These are phyloP conservation scores for Harpagoxenus sublaevis DNA, from an alignment of 2,888 invertebrate genomes.

Conservation along the genomic window DNA sequence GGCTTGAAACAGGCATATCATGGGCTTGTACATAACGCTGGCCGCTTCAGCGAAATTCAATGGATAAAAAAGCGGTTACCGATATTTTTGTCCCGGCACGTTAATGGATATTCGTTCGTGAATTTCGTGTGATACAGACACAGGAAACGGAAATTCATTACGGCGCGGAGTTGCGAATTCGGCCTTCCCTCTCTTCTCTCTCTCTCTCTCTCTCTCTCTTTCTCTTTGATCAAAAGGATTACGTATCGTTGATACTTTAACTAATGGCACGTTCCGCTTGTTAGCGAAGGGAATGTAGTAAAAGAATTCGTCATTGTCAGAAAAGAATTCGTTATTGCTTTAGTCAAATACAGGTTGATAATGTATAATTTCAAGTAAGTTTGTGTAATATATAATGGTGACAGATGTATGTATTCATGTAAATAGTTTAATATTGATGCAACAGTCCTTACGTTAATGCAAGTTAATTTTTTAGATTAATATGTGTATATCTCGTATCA, in stretches of 20 bases:
- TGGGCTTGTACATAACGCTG: not conserved
- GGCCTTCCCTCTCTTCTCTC: not conserved
- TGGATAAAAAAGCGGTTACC: slow-evolving; percentile 45
- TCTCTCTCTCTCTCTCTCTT: not conserved
- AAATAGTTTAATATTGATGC: not conserved
- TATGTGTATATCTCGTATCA: slow-evolving; percentile 2
- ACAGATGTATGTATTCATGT: not conserved
- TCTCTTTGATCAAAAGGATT: slow-evolving; percentile 13
- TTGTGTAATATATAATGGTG: not conserved
- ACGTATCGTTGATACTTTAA: slow-evolving; percentile 6
- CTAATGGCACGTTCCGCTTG: slow-evolving; percentile 24
- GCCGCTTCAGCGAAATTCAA: not conserved
- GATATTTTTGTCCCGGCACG: slow-evolving; percentile 22
- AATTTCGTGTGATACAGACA: slow-evolving; percentile 5
- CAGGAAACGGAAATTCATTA: slow-evolving; percentile 15
- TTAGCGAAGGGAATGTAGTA: not conserved
- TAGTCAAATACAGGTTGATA: not conserved
- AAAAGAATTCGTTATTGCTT: not conserved
- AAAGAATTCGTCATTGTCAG: not conserved
- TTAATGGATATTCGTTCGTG: slow-evolving; percentile 35
- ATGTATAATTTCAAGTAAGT: not conserved
- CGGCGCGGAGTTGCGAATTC: slow-evolving; percentile 4
- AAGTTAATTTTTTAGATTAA: not conserved
- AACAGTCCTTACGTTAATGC: not conserved
- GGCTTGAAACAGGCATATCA: slow-evolving; percentile 12